Conservation (phyloP, 1,140 invertebrate genomes). For the Sminthurinus signatus region DNA sequence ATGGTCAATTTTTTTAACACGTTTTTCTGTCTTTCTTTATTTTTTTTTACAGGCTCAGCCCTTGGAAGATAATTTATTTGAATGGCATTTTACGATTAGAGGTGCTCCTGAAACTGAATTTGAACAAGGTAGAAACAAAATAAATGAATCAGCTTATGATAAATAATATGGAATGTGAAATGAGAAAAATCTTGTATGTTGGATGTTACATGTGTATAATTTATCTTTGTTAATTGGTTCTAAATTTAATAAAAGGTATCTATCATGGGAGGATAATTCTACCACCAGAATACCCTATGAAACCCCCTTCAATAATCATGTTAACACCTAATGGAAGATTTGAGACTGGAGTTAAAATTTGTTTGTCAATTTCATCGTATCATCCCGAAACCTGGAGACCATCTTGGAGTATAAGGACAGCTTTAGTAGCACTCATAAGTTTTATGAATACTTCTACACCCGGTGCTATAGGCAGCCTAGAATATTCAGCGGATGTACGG, state of each 20-base stretch:
- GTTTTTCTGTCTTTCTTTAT: too few relatives aligned
- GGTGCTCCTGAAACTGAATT: slow-evolving; percentile 82
- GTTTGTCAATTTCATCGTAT: slow-evolving; percentile 92
- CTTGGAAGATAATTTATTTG: slow-evolving; percentile 91
- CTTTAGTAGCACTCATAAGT: slow-evolving; percentile 81
- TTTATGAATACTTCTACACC: slow-evolving; percentile 78
- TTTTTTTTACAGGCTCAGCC: slow-evolving; percentile 83
- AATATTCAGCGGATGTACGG: slow-evolving; percentile 72
- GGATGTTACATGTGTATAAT: too few relatives aligned
- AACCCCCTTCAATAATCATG: slow-evolving; percentile 91
- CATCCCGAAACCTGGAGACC: slow-evolving; percentile 97
- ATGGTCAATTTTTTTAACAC: too few relatives aligned
- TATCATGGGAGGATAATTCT: slow-evolving; percentile 89
- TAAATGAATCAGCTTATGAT: too few relatives aligned
- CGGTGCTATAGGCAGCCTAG: slow-evolving; percentile 30
- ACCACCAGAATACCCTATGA: slow-evolving; percentile 87
- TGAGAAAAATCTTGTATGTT: too few relatives aligned
- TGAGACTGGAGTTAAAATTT: slow-evolving; percentile 92
- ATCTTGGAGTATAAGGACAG: slow-evolving; percentile 92
- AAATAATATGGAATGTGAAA: too few relatives aligned
- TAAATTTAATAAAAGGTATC: too few relatives aligned
- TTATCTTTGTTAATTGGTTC: too few relatives aligned
- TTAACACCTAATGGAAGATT: slow-evolving; percentile 92
- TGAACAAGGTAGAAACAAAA: too few relatives aligned
- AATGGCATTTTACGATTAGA: slow-evolving; percentile 95